Base-by-base conservation (phyloP, 2,888 invertebrate genomes). In the Folsomia candida region DNA sequence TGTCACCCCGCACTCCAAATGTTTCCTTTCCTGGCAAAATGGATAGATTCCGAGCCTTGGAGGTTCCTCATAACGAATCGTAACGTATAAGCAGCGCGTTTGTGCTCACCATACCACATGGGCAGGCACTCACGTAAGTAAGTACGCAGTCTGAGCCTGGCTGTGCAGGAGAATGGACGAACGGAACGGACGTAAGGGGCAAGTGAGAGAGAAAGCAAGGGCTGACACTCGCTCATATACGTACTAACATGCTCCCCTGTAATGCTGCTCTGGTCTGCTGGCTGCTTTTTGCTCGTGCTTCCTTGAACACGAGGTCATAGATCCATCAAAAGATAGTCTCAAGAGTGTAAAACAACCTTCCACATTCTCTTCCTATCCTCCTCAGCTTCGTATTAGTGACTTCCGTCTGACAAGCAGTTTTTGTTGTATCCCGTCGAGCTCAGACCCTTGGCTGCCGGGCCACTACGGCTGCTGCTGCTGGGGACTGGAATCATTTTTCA, bases 281-380 rank as follows among this genome's bases (percentile, higher is more conserved):
- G n/a, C n/a, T n/a, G n/a, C n/a, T n/a, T n/a, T n/a, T n/a, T n/a
- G n/a, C n/a, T n/a, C n/a, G 37, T 37, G 14, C 37, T 37, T n/a
- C 37, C 4, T 54, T 54, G 18, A 20, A 20, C 26, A 60, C 18
- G 60, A 27, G 27, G 27, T 60, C 27, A 25, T 24, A 60, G 63
- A 64, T 64, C 47, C 63, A 51, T 51, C 63, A 64, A 37, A 64
- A 37, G 51, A 51, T 64, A 64, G 28, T 51, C 63, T 64, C 63
- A 20, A 64, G 63, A 64, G 63, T 37, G 22, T 47, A 47, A 64
- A 64, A 37, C 63, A 51, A 64, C 63, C 63, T 64, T 64, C 51
- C 63, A n/a, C 51, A 51, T 64, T 64, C 51, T 64, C 26, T 11
- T 22, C 4, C 28, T 62, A 20, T 62, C 26, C 11, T 60, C n/a